Conservation (phyloP, 2,888 invertebrate species). For the Apamea anceps region DNA sequence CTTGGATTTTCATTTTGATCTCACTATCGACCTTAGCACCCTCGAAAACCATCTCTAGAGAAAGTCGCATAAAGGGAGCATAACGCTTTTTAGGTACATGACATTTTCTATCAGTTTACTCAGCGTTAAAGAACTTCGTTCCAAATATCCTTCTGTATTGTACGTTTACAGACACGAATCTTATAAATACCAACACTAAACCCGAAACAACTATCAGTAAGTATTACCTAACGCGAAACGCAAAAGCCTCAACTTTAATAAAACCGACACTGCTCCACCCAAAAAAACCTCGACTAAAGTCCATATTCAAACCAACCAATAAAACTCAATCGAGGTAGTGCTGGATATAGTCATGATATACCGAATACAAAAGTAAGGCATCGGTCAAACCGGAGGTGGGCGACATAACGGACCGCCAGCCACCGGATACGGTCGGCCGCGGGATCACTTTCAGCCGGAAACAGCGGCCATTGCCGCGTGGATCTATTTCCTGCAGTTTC, state of each 20-base stretch:
- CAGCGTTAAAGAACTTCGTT: too few species aligned
- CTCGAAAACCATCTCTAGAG: not conserved
- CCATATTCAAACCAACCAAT: constrained; percentile 36
- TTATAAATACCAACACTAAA: not conserved
- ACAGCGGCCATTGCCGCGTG: constrained; percentile 74
- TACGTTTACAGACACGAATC: not conserved
- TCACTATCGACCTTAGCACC: too few species aligned
- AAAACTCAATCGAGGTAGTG: constrained; percentile 47
- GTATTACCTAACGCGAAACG: not conserved
- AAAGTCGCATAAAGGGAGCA: not conserved
- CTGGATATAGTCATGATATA: constrained; percentile 47
- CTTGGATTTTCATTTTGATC: too few species aligned
- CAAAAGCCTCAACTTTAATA: constrained; percentile 1
- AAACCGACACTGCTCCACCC: not conserved
- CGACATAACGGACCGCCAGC: constrained; percentile 73
- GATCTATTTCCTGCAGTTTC: constrained; percentile 80
- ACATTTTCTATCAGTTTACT: not conserved
- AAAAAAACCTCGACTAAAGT: not conserved
- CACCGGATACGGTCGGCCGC: constrained; percentile 73
- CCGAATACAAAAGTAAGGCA: constrained; percentile 56
- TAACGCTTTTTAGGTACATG: not conserved
- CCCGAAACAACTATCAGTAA: not conserved
- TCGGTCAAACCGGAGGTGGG: constrained; percentile 68
- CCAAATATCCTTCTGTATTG: not conserved
- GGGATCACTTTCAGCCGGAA: constrained; percentile 80